These are phyloP conservation scores for Diachasmimorpha longicaudata DNA, from an alignment of 1,140 invertebrate genomes.

Conservation along the genomic window DNA sequence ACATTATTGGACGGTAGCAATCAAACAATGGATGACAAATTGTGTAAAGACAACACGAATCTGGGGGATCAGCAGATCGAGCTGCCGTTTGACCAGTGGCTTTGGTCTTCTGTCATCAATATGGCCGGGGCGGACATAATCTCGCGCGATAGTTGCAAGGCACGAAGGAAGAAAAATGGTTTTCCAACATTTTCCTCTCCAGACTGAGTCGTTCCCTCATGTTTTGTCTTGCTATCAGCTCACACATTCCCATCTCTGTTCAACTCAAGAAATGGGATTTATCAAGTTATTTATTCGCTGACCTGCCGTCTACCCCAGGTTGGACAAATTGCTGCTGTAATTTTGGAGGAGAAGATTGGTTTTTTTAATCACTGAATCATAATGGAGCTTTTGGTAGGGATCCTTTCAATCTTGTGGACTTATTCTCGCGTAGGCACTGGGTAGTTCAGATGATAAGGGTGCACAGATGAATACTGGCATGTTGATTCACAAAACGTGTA, in stretches of 20 bases:
- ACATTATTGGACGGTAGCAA: slow-evolving; percentile 21
- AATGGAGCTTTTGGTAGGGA: slow-evolving; percentile 15
- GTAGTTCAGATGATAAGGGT: slow-evolving; percentile 37
- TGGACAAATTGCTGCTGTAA: background rate
- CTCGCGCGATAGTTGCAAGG: slow-evolving; percentile 30
- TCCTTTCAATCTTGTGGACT: slow-evolving; percentile 9
- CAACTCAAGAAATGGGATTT: background rate
- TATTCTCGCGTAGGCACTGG: slow-evolving; percentile 36
- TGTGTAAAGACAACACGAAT: slow-evolving; percentile 50
- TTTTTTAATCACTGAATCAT: slow-evolving; percentile 22
- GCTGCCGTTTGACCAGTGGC: slow-evolving; percentile 6
- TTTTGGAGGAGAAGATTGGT: background rate
- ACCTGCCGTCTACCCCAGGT: background rate
- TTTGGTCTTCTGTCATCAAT: slow-evolving; percentile 47
- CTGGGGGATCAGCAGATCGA: slow-evolving; percentile 43
- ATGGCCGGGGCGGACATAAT: slow-evolving; percentile 42
- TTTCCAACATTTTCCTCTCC: background rate
- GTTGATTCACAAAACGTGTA: slow-evolving; percentile 24
- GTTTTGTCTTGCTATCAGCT: background rate
- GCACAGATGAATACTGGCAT: background rate
- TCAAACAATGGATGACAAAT: slow-evolving; percentile 58
- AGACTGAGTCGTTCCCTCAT: background rate
- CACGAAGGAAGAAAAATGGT: slow-evolving; percentile 45
- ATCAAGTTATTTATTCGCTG: background rate
- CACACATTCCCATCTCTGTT: background rate